These are phyloP conservation scores for Zygogramma bicolorata DNA, from an alignment of 2,888 invertebrate species.

Conservation along the genomic window DNA sequence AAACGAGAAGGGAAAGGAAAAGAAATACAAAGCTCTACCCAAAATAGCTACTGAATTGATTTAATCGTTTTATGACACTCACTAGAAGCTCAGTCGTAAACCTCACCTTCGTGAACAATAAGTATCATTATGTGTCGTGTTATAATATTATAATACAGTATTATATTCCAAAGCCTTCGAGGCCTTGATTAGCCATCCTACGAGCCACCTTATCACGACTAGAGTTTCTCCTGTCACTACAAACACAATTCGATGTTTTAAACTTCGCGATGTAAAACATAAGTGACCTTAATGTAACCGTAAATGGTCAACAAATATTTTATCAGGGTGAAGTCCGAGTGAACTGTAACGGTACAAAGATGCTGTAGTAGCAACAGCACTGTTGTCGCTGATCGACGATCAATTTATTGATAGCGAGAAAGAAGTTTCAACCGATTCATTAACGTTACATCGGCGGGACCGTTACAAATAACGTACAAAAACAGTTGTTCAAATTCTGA, in stretches of 20 bases:
- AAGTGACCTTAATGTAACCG: neutral
- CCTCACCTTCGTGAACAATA: too few species aligned
- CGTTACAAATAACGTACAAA: neutral
- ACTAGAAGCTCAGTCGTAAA: too few species aligned
- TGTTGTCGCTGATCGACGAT: neutral
- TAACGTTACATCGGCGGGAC: neutral
- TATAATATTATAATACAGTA: too few species aligned
- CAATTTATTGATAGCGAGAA: neutral
- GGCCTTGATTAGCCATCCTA: too few species aligned
- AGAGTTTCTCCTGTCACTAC: neutral
- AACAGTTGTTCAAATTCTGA: constrained; percentile 13
- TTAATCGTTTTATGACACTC: too few species aligned
- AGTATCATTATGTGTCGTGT: too few species aligned
- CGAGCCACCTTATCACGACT: too few species aligned
- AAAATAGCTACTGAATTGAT: too few species aligned
- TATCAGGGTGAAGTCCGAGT: neutral
- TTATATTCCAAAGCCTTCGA: too few species aligned
- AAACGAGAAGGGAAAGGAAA: too few species aligned
- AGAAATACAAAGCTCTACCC: too few species aligned
- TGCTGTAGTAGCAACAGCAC: neutral
- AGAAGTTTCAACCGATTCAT: neutral
- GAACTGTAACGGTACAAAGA: too few species aligned
- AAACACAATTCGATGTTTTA: neutral
- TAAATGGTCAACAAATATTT: neutral
- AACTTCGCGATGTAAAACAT: neutral